Percentiles rank a stretch among this genome's conserved stretches.
phyloP scores from a whole-genome alignment of 2,113 vertebrate genomes.

The Pionites leucogaster region DNA sequence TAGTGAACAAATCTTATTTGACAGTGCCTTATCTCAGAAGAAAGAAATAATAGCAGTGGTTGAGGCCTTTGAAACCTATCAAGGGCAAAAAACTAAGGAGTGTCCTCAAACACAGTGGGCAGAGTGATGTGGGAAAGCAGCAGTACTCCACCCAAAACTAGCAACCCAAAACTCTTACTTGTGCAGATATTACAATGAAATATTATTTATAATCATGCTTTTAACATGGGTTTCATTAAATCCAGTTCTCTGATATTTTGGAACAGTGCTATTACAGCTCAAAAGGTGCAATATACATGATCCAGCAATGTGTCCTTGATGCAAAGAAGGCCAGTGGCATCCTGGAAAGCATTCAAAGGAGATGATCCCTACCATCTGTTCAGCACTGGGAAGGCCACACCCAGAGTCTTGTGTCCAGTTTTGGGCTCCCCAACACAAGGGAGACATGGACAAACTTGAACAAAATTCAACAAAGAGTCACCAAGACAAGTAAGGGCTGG shows the following conservation, averaged over 20 bases:
- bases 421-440: not conserved
- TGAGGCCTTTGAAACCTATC: not conserved
- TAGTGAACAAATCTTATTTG: not conserved
- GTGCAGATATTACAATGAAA: not conserved
- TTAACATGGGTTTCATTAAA: not conserved
- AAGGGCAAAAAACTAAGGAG: not conserved
- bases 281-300: accelerated
- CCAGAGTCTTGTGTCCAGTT: not conserved
- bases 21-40: not conserved
- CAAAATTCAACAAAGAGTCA: accelerated
- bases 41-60: not conserved
- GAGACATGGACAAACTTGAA: too few species aligned
- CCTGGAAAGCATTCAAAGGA: not conserved
- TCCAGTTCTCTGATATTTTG: not conserved
- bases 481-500: not conserved
- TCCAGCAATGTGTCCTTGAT: not conserved
- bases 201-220: not conserved
- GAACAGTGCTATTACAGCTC: not conserved
- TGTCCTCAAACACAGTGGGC: not conserved
- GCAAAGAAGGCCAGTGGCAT: not conserved
- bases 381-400: not conserved
- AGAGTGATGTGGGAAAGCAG: not conserved
- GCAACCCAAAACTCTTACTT: not conserved
- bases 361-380: not conserved
- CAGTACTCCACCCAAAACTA: not conserved